Evolutionary conservation across 2,888 invertebrate species (phyloP).

Genomic region (Epiblema foenella): DNA sequence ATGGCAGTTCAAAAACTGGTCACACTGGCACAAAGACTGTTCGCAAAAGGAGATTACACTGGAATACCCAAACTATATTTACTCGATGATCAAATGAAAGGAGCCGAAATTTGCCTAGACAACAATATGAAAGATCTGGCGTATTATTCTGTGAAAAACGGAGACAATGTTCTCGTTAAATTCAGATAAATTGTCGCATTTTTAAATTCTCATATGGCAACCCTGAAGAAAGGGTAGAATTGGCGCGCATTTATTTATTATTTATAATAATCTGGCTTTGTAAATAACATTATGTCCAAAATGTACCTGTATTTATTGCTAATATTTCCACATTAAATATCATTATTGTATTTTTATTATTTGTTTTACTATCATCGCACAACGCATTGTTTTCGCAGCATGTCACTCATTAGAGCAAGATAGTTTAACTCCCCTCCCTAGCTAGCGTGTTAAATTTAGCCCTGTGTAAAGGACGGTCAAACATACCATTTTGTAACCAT

Average conservation of each 20-base stretch:
- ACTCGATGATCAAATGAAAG: constrained; percentile 83
- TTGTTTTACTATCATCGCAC: constrained; percentile 53
- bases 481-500: no score
- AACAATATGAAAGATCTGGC: constrained; percentile 93
- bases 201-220: constrained; percentile 40
- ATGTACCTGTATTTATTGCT: constrained; percentile 77
- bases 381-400: no score
- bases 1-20: constrained; percentile 94
- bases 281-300: constrained; percentile 71
- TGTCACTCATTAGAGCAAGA: no score
- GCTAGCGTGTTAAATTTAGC: no score
- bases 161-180: constrained; percentile 90
- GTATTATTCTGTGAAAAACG: constrained; percentile 93
- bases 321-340: constrained; percentile 68
- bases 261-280: constrained; percentile 62
- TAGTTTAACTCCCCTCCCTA: no score
- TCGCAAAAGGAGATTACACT: constrained; percentile 76
- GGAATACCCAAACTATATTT: constrained; percentile 78
- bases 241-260: constrained; percentile 55
- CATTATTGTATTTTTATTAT: constrained; percentile 73
- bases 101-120: constrained; percentile 90
- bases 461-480: no score
- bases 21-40: constrained; percentile 91
- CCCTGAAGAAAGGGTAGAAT: constrained; percentile 40
- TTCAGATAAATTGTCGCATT: constrained; percentile 74